phyloP scores from a whole-genome alignment of 2,113 vertebrate genomes.

The Sinocyclocheilus anshuiensis region DNA sequence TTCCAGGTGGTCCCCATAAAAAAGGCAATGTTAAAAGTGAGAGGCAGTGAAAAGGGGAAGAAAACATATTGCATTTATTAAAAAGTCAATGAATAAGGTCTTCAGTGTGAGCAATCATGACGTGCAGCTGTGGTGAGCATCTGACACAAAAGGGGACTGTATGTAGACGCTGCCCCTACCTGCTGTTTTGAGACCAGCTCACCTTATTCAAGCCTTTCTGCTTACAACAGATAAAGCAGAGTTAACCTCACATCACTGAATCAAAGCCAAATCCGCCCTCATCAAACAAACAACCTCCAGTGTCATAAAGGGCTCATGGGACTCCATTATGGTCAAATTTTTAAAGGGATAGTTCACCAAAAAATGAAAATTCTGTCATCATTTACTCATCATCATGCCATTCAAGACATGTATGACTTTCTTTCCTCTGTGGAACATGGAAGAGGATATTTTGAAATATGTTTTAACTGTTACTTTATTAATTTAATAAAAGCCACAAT shows the following conservation, averaged over 20 bases:
- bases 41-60: constrained; percentile 32
- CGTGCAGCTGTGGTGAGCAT: constrained; percentile 31
- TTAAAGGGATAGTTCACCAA: background rate
- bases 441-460: background rate
- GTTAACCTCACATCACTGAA: constrained; percentile 29
- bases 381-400: background rate
- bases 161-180: constrained; percentile 16
- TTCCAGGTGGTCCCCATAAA: constrained; percentile 60
- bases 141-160: constrained; percentile 45
- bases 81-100: constrained; percentile 57
- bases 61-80: constrained; percentile 62
- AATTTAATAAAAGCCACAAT: background rate
- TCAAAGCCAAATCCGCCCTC: constrained; percentile 18
- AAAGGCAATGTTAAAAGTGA: constrained; percentile 40
- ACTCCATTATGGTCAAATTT: background rate
- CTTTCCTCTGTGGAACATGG: background rate
- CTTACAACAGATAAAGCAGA: constrained; percentile 22
- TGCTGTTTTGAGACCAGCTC: constrained; percentile 37
- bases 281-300: constrained; percentile 6
- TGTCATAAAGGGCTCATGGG: background rate
- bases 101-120: constrained; percentile 48
- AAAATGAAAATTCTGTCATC: background rate
- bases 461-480: background rate
- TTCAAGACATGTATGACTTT: background rate
- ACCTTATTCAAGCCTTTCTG: constrained; percentile 4